Percentiles rank a stretch among this genome's conserved stretches.
Evolutionary conservation across 2,797 vertebrate species (phyloP).

Genomic region (Hephaestus fuliginosus): DNA sequence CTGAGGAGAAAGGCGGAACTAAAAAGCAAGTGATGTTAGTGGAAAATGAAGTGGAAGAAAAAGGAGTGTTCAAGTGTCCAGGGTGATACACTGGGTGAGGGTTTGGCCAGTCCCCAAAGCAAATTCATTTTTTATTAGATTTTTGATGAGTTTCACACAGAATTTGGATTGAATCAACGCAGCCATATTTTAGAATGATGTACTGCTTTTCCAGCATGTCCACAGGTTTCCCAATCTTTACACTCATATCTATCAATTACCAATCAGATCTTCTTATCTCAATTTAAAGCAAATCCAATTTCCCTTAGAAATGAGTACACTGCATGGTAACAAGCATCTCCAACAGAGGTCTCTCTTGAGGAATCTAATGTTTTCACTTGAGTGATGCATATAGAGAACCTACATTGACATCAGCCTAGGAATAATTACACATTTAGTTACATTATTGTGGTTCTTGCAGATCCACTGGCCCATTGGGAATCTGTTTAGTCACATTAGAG

Average conservation of each 20-base stretch:
- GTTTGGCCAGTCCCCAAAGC: background rate
- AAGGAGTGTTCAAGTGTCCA: background rate
- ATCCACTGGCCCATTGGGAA: background rate
- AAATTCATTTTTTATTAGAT: background rate
- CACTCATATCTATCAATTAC: background rate
- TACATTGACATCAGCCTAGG: background rate
- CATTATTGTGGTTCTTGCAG: background rate
- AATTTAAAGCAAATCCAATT: background rate
- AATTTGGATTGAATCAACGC: background rate
- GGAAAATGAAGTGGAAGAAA: background rate
- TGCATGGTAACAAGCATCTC: background rate
- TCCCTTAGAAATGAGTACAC: background rate
- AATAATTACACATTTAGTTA: background rate
- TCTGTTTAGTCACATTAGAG: background rate
- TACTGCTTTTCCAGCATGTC: background rate
- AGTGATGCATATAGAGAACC: background rate
- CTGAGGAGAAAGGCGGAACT: slow-evolving; percentile 10
- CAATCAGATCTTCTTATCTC: background rate
- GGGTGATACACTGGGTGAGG: background rate
- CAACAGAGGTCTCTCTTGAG: background rate
- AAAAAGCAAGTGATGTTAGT: slow-evolving; percentile 2
- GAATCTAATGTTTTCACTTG: background rate
- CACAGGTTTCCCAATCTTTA: background rate
- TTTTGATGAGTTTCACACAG: background rate
- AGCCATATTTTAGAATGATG: background rate